Evolutionary conservation across 2,797 vertebrate genomes (phyloP), one percentile per base, ranked within the genome.

Genomic region (Fringilla coelebs): DNA sequence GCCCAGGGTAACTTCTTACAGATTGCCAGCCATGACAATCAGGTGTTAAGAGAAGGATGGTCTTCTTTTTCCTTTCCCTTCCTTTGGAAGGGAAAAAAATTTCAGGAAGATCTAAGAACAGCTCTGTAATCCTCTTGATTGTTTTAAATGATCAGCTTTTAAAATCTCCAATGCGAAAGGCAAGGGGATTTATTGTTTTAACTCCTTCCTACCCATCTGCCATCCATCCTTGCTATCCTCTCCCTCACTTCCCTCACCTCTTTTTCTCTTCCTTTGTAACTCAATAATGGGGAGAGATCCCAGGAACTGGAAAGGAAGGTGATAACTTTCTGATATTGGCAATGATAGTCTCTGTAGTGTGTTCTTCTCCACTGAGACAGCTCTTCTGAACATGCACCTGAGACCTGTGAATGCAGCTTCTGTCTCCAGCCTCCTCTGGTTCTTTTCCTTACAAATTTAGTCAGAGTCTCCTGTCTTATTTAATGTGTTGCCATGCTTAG

Each of bases 401-500:
- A 68, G 72, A 55, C 61, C 21, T 80, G 49, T 29, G 41, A 93
- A 71, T 57, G 15, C 41, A 79, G 0, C 71, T 91, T 78, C 68
- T 92, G 19, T 77, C 65, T 93, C 17, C 82, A 72, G 34, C 38
- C 32, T 90, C 45, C 52, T 85, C 81, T 85, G 72, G 74, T 77
- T 75, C 38, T 82, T 79, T 51, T 36, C 48, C 41, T 49, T 85
- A 31, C 14, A 3, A 84, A 73, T 54, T 61, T 68, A 89, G 60
- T 77, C 60, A 82, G 17, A 22, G 26, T 67, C 77, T 83, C 32
- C 22, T 52, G 41, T 34, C 43, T 80, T 45, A 61, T 22, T 61
- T 68, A 57, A 45, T 88, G 18, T 91, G 61, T 88, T 93, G 54
- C 54, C 62, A 21, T 84, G 70, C n/a, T 83, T 89, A 83, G 78